Conservation (phyloP, 2,888 invertebrate genomes). For the Hydrotaea cyrtoneurina region DNA sequence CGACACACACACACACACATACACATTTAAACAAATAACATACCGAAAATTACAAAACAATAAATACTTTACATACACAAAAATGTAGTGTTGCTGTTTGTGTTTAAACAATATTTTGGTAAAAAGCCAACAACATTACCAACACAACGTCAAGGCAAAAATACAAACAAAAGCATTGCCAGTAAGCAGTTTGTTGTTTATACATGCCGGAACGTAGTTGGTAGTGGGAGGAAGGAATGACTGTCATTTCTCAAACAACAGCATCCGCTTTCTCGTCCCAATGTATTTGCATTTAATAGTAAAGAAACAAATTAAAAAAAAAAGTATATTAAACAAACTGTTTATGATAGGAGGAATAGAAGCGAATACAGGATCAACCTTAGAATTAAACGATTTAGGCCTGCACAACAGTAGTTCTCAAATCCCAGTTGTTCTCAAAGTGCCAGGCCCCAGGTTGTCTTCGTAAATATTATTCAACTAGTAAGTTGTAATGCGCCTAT, state of each 20-base stretch:
- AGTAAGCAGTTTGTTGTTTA: conserved; percentile 19
- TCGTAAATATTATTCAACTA: too few species aligned
- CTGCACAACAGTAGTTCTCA: too few species aligned
- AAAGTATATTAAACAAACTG: not conserved
- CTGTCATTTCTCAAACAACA: conserved; percentile 21
- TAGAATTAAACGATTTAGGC: too few species aligned
- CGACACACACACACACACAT: not conserved
- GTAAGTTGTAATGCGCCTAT: too few species aligned
- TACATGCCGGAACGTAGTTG: not conserved
- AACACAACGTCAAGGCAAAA: not conserved
- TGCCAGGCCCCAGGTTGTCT: too few species aligned
- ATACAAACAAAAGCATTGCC: not conserved
- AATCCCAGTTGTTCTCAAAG: too few species aligned
- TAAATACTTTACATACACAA: conserved; percentile 21
- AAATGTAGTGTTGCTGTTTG: conserved; percentile 12
- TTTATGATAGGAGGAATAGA: too few species aligned
- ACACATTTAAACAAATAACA: not conserved
- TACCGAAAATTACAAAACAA: not conserved
- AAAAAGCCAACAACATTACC: conserved; percentile 45
- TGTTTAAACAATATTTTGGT: conserved; percentile 42
- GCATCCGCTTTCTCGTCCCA: not conserved
- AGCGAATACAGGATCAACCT: too few species aligned
- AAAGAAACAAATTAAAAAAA: not conserved
- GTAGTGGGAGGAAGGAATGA: not conserved
- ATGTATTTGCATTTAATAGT: not conserved